Base-by-base conservation (phyloP, 2,797 vertebrate genomes). In the Meriones psammophilus region DNA sequence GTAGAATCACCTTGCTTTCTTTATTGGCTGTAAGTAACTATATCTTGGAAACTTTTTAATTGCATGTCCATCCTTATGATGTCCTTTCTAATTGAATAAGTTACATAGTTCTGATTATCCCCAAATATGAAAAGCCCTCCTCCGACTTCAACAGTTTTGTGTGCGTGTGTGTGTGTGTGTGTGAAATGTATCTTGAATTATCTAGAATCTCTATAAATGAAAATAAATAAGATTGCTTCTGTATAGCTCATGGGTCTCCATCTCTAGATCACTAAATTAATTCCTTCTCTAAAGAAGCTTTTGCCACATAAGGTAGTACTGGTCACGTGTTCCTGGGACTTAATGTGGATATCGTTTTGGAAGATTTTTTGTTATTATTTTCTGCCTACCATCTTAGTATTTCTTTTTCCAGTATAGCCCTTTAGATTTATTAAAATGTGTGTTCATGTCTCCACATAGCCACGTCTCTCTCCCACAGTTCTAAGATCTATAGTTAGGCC, bases 1-100 rank as follows among this genome's bases (percentile, higher is more conserved):
- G 68, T 54, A 91, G 58, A 33, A 77, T 85, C 56, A 58, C 30
- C 13, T 90, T 95, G 30, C 90, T 90, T 83, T 83, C 18, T 91
- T 92, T 66, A 62, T 93, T 96, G 36, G 13, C 84, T 88, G 56
- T 96, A 96, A 93, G 89, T 88, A 84, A 62, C 12, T 77, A 22
- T 80, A 58, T 79, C 33, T 89, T 93, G 64, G 76, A 84, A 85
- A 92, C 42, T 87, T 93, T 62, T 62, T 95, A 90, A 85, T 92
- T 36, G 2, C 50, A 39, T 88, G 9, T 60, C 73, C 9, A 79
- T 18, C 10, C 26, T 46, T 88, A 36, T 17, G 54, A 36, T 26
- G 80, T 80, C 50, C 7, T 85, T 79, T 94, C 22, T 97, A 92
- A 96, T 33, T 91, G n/a, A 96, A 91, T 89, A 83, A 94, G 85